These are phyloP conservation scores for Mus spretus DNA, from an alignment of 2,797 vertebrate genomes.

Conservation along the genomic window DNA sequence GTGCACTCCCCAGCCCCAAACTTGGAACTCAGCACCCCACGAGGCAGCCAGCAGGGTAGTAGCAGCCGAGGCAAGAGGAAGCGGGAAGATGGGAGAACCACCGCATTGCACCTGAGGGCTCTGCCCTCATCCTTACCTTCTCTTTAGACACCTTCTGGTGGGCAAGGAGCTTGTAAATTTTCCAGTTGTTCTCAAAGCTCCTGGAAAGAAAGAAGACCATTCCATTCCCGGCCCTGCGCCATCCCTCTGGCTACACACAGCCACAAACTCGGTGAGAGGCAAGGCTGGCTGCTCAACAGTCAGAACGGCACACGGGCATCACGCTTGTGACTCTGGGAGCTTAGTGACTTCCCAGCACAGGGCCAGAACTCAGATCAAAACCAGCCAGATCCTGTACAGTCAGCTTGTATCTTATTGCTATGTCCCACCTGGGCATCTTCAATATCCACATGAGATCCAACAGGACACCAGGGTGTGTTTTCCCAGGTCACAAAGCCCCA, in stretches of 20 bases:
- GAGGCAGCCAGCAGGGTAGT: too few relatives aligned
- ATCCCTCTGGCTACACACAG: background rate
- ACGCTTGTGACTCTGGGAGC: rapidly evolving
- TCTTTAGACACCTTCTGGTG: conserved; percentile 92
- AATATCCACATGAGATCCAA: rapidly evolving
- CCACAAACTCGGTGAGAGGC: rapidly evolving
- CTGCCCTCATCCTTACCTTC: conserved; percentile 87
- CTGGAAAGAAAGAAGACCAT: conserved; percentile 86
- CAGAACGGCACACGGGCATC: rapidly evolving
- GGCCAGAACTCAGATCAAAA: background rate
- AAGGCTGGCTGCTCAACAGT: rapidly evolving
- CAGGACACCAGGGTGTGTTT: rapidly evolving
- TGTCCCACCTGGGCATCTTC: background rate
- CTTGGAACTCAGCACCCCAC: background rate
- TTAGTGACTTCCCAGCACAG: background rate
- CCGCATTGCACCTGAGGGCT: rapidly evolving
- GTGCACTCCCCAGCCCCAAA: background rate
- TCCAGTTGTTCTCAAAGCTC: conserved; percentile 99
- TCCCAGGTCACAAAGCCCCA: background rate
- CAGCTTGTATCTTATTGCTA: background rate
- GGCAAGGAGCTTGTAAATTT: conserved; percentile 95
- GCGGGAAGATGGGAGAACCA: rapidly evolving
- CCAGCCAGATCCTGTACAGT: background rate
- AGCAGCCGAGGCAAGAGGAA: background rate
- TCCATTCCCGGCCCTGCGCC: rapidly evolving